phyloP scores from a whole-genome alignment of 2,888 invertebrate species.

The Alviniconcha strummeri region DNA sequence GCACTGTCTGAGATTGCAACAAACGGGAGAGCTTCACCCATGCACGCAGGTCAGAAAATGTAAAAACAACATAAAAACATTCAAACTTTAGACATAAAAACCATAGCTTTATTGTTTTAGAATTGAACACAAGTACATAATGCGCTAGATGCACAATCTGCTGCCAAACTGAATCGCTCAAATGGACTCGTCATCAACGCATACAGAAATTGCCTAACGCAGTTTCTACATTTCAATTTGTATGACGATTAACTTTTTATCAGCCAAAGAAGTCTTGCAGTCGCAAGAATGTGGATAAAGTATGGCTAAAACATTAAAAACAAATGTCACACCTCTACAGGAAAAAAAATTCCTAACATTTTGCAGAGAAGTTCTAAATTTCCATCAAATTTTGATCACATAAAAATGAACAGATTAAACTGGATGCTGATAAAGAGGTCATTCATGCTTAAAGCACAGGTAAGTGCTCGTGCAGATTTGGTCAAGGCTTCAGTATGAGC shows the following conservation, averaged over 20 bases:
- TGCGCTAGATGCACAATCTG: background rate
- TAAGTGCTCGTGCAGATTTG: constrained; percentile 7
- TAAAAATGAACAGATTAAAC: constrained; percentile 12
- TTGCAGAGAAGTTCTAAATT: constrained; percentile 12
- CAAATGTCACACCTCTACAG: background rate
- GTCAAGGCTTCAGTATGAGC: background rate
- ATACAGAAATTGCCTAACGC: background rate
- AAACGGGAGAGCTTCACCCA: too few species aligned
- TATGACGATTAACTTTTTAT: background rate
- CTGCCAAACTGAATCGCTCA: constrained; percentile 2
- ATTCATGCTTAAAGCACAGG: background rate
- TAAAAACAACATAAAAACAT: too few species aligned
- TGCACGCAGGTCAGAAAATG: too few species aligned
- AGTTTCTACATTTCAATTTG: background rate
- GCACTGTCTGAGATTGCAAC: too few species aligned
- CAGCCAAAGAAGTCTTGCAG: background rate
- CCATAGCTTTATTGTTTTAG: constrained; percentile 25
- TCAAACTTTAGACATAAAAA: constrained; percentile 14
- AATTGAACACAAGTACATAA: constrained; percentile 17
- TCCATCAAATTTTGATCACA: constrained; percentile 25
- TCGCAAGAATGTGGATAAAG: too few species aligned
- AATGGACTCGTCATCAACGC: background rate
- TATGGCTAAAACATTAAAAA: background rate
- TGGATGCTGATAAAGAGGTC: background rate
- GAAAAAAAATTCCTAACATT: background rate